These are phyloP conservation scores for Scarus forsteni DNA, from an alignment of 2,797 vertebrate species.

Conservation along the genomic window DNA sequence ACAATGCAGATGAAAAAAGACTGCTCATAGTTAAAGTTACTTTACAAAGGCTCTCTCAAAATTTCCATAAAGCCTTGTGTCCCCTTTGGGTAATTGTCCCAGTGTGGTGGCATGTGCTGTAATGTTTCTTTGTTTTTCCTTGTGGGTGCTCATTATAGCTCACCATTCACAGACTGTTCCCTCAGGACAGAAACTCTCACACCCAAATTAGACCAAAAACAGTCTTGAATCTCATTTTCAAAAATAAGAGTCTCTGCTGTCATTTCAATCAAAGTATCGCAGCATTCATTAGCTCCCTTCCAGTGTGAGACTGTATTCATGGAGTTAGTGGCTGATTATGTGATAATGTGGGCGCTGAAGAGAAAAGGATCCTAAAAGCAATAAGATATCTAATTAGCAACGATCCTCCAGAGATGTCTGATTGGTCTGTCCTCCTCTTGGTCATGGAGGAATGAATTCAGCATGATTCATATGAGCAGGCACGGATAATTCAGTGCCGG, in stretches of 20 bases:
- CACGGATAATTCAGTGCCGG: constrained; percentile 10
- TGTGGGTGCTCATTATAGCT: constrained; percentile 18
- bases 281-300: neutral
- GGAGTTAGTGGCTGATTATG: constrained; percentile 13
- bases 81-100: neutral
- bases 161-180: constrained; percentile 1
- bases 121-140: constrained; percentile 4
- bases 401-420: constrained; percentile 22
- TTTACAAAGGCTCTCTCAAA: neutral
- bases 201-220: constrained; percentile 20
- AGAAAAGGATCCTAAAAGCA: constrained; percentile 11
- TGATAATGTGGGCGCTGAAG: constrained; percentile 2
- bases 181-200: constrained; percentile 17
- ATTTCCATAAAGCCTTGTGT: neutral
- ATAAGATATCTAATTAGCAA: constrained; percentile 30
- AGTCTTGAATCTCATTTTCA: neutral
- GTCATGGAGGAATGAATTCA: constrained; percentile 11
- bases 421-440: constrained; percentile 28
- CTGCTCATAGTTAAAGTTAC: neutral
- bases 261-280: neutral
- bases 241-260: constrained; percentile 8
- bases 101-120: constrained; percentile 2
- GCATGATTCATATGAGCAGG: constrained; percentile 10
- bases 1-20: neutral
- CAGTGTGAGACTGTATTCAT: neutral